Evolutionary conservation across 2,113 vertebrate genomes (phyloP), one percentile per base, ranked within the genome.

Genomic region (Lepus timidus): DNA sequence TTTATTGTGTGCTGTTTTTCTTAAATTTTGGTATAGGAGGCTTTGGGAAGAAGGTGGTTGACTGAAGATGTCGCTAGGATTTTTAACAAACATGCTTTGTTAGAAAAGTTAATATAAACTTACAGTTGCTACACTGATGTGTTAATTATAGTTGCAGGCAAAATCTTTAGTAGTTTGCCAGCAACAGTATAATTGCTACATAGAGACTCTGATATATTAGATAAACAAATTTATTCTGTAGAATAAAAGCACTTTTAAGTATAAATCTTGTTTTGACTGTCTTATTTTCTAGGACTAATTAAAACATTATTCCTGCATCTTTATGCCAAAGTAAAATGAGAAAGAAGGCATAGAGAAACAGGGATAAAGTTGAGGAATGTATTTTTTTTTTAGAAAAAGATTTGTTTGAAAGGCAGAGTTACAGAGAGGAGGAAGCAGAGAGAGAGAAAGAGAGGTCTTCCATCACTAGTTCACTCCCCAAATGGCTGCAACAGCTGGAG

Each of bases 211-310:
- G 96, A 89, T 97, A 98, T 96, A 98, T 92, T 97, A 97, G 97
- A 98, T 98, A 98, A 98, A 98, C 97, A 97, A 89, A 98, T 98
- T 97, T 97, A 96, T 98, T 97, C 97, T 95, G 79, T 91, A 96
- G 97, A 96, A 97, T 98, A 97, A 98, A 97, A 97, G 96, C 95
- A 36, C 92, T 93, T 97, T 98, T 98, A 97, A 96, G 97, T 97
- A 87, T 75, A 92, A 93, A 96, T 97, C 75, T 97, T 96, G 90
- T 98, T 98, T 98, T 96, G 97, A 97, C 97, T 6, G 11, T 68
- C 95, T 95, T 96, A 33, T 98, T 98, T 98, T 97, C 97, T 93
- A 92, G 78, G 94, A 44, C 95, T 98, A 98, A 97, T 98, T 97
- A 98, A 98, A 97, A 67, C 76, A 95, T 97, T 97, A 97, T 97